Evolutionary conservation across 2,888 invertebrate species (phyloP).

Genomic region (Helicoverpa assulta): DNA sequence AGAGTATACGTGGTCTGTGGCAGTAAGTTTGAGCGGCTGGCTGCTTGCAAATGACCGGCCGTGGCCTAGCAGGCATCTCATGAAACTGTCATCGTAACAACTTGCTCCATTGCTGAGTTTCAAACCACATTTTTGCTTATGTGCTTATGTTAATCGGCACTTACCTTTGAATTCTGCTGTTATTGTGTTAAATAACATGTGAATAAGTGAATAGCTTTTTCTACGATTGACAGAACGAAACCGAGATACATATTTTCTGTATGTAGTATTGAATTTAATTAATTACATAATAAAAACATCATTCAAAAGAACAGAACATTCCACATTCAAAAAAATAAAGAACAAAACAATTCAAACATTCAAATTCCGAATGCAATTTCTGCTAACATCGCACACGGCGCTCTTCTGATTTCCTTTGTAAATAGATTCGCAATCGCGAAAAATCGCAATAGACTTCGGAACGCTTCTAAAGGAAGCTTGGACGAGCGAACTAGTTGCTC

Average conservation of each 20-base stretch:
- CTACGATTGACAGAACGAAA: no score
- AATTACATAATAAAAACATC: no score
- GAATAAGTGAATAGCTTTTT: no score
- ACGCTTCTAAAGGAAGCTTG: constrained; percentile 16
- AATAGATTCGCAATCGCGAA: constrained; percentile 6
- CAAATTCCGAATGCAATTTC: constrained; percentile 5
- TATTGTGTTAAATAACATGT: background rate
- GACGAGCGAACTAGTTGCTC: constrained; percentile 37
- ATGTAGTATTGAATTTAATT: no score
- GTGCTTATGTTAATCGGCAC: constrained; percentile 1
- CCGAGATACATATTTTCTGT: no score
- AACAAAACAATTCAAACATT: constrained; percentile 11
- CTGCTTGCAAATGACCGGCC: constrained; percentile 65
- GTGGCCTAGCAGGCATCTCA: constrained; percentile 59
- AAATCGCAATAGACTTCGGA: constrained; percentile 7
- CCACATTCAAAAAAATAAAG: background rate
- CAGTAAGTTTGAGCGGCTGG: constrained; percentile 42
- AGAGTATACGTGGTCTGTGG: constrained; percentile 48
- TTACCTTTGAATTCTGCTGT: constrained; percentile 7
- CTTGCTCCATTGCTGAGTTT: constrained; percentile 47
- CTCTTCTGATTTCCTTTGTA: constrained; percentile 6
- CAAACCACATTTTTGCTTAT: constrained; percentile 49
- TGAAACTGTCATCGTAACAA: constrained; percentile 68
- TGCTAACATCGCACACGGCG: background rate
- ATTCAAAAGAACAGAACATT: no score